Evolutionary conservation across 2,113 vertebrate species (phyloP), one percentile per base, ranked within the genome.

Genomic region (Corythornis cristatus): DNA sequence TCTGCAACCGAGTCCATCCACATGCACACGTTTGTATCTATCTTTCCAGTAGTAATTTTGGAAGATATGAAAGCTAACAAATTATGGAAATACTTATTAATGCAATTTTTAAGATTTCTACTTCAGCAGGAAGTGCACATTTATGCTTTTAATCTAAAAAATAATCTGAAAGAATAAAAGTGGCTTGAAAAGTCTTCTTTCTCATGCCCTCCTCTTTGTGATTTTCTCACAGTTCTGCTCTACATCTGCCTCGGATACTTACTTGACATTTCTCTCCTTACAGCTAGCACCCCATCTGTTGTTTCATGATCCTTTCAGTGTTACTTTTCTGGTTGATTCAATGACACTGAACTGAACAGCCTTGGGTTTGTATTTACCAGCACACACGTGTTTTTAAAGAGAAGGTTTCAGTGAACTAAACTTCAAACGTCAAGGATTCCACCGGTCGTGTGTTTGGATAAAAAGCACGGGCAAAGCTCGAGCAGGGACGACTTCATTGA

Each of bases 121-220:
- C 29, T 74, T 73, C 46, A 37, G 15, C n/a, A 11, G 31, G 10
- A 88, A 53, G 8, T 6, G 40, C 9, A 35, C 17, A 21, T 83
- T 68, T 40, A n/a, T 54, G 21, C 25, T 90, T 81, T 78, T 74
- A 5, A 46, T n/a, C 15, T n/a, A 15, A 23, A 42, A 70, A 45
- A 54, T 23, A 75, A 75, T 8, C 43, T 3, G 14, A 64, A 67
- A 51, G 25, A 90, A 72, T 84, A 89, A 75, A 94, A 75, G 17
- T 8, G 2, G 19, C n/a, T 12, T 21, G 17, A 26, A 51, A 45
- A 22, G 33, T 23, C 26, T 4, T 50, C 13, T 45, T 43, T 46
- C 13, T 42, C 0, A 0, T 3, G 23, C 3, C 2, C 7, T 25
- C 25, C 6, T 50, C 29, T 57, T 13, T 17, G 12, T 21, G 29